phyloP scores from a whole-genome alignment of 2,113 vertebrate species.

The Grammomys dolichurus region DNA sequence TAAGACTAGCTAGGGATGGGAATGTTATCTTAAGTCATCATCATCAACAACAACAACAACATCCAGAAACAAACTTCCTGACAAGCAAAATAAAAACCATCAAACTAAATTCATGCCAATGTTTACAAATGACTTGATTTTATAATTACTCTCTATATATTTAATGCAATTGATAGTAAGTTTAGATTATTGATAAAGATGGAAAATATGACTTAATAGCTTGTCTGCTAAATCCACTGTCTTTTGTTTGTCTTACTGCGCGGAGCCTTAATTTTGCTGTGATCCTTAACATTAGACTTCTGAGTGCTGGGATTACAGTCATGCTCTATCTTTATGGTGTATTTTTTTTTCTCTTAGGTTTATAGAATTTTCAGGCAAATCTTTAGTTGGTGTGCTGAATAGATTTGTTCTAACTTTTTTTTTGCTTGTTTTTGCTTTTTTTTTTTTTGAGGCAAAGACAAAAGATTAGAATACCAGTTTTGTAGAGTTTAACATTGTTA shows the following conservation, averaged over 20 bases:
- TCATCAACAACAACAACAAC: too few species aligned
- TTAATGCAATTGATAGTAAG: slow-evolving; percentile 23
- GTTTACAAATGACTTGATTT: background rate
- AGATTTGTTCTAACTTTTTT: background rate
- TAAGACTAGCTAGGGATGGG: too few species aligned
- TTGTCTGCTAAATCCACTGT: slow-evolving; percentile 23
- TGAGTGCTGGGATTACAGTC: background rate
- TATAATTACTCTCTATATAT: slow-evolving; percentile 8
- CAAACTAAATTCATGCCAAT: slow-evolving; percentile 29
- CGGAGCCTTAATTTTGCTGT: background rate
- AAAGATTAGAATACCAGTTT: slow-evolving; percentile 8
- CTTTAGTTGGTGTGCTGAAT: slow-evolving; percentile 40
- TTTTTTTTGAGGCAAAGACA: slow-evolving; percentile 12
- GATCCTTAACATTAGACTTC: background rate
- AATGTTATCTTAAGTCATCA: background rate
- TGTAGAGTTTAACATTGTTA: slow-evolving; percentile 22
- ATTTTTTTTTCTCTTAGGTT: slow-evolving; percentile 45
- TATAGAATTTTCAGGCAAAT: slow-evolving; percentile 53
- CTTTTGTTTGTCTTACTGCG: background rate
- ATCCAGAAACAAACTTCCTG: background rate
- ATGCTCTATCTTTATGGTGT: background rate
- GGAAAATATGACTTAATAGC: slow-evolving; percentile 19
- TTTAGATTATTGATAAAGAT: slow-evolving; percentile 43
- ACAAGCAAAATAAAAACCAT: background rate
- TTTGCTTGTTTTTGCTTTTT: background rate